These are phyloP conservation scores for Phymastichus coffea DNA, from an alignment of 1,140 invertebrate genomes.

Conservation along the genomic window DNA sequence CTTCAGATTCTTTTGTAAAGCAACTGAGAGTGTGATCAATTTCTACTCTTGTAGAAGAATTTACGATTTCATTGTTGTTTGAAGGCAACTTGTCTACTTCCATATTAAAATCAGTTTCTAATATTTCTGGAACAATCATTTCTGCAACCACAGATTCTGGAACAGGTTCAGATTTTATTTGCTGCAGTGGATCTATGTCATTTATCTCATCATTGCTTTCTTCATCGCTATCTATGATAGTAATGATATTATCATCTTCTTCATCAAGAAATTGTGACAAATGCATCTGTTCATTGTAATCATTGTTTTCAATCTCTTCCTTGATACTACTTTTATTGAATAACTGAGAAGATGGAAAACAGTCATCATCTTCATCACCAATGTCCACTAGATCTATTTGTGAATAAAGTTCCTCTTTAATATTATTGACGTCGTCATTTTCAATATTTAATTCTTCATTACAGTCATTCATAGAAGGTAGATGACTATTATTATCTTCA, in stretches of 20 bases:
- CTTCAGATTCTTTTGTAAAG: neutral
- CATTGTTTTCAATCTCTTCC: conserved; percentile 29
- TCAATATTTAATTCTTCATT: too few species aligned
- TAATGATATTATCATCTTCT: conserved; percentile 33
- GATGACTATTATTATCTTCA: too few species aligned
- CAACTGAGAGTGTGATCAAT: neutral
- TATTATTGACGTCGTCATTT: neutral
- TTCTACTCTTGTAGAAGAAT: neutral
- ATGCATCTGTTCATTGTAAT: neutral
- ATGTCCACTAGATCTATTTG: conserved; percentile 35
- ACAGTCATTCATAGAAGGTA: neutral
- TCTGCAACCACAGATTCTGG: neutral
- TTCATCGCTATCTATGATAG: conserved; percentile 38
- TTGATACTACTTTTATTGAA: conserved; percentile 31
- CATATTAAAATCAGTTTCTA: neutral
- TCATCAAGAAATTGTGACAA: conserved; percentile 21
- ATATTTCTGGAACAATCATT: neutral
- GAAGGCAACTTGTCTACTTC: neutral
- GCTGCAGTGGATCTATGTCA: conserved; percentile 1
- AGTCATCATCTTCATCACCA: conserved; percentile 35
- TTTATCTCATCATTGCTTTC: conserved; percentile 31
- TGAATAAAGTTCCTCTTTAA: conserved; percentile 11
- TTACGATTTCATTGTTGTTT: neutral
- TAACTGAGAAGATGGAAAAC: conserved; percentile 40
- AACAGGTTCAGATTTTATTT: conserved; percentile 19